These are phyloP conservation scores for Pteropus alecto DNA, from an alignment of 2,113 vertebrate species.

Conservation along the genomic window DNA sequence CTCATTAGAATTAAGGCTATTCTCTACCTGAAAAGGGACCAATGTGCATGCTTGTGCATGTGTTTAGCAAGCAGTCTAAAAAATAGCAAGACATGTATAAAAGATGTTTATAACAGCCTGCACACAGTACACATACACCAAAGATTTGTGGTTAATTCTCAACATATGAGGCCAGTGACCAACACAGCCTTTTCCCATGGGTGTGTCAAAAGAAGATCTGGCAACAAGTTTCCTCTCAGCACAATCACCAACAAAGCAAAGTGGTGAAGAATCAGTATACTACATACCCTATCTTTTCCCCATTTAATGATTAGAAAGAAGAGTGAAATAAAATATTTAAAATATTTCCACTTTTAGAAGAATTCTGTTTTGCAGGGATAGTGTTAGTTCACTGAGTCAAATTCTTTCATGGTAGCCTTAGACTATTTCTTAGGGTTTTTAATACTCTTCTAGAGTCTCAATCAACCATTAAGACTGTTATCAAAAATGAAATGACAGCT, in stretches of 20 bases:
- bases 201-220: background rate
- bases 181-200: background rate
- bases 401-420: background rate
- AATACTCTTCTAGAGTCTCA: background rate
- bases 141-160: background rate
- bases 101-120: background rate
- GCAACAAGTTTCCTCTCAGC: background rate
- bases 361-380: background rate
- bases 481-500: background rate
- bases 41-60: background rate
- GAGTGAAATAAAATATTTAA: background rate
- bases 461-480: background rate
- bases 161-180: background rate
- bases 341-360: conserved; percentile 17
- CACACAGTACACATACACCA: background rate
- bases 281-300: background rate
- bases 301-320: conserved; percentile 3
- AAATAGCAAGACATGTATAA: background rate
- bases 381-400: background rate
- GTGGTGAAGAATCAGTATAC: background rate
- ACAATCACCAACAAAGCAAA: background rate
- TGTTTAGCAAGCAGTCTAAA: background rate
- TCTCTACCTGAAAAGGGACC: background rate
- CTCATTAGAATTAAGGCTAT: background rate
- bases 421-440: background rate